Evolutionary conservation across 2,888 invertebrate species (phyloP).

Genomic region (Loripinus fragilis): DNA sequence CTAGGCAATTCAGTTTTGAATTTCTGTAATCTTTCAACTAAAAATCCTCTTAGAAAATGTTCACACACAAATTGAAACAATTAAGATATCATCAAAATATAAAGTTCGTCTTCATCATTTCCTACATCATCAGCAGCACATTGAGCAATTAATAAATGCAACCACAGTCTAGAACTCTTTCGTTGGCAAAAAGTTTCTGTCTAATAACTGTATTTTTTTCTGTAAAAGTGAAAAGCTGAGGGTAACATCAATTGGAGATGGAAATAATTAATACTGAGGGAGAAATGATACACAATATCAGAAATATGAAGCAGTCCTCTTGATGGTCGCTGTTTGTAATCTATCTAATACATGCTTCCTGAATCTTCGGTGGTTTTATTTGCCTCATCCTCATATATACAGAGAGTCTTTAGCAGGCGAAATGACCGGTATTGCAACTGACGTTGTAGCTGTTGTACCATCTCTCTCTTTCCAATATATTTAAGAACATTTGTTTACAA

Average conservation of each 20-base stretch:
- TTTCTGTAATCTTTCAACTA: neutral
- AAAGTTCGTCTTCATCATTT: neutral
- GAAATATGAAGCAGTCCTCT: constrained; percentile 6
- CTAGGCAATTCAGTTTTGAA: neutral
- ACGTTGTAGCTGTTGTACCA: neutral
- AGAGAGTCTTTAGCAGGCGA: neutral
- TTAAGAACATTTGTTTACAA: neutral
- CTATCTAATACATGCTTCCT: constrained; percentile 2
- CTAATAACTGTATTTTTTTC: neutral
- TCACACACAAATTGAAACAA: neutral
- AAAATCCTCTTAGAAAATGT: neutral
- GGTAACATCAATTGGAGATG: neutral
- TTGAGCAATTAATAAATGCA: neutral
- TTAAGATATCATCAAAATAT: neutral
- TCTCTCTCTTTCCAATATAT: neutral
- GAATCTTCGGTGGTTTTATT: neutral
- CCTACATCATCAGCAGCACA: neutral
- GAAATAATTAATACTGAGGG: neutral
- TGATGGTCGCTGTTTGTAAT: constrained; percentile 1
- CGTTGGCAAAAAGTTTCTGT: neutral
- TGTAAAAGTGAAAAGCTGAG: neutral
- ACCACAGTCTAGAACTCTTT: neutral
- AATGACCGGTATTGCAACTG: neutral
- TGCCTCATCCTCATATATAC: constrained; percentile 1
- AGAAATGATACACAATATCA: constrained; percentile 1